A percentile compares a stretch with the other conserved stretches of the same genome.
Conservation (phyloP, 2,113 vertebrate species). For the Elachura formosa region DNA sequence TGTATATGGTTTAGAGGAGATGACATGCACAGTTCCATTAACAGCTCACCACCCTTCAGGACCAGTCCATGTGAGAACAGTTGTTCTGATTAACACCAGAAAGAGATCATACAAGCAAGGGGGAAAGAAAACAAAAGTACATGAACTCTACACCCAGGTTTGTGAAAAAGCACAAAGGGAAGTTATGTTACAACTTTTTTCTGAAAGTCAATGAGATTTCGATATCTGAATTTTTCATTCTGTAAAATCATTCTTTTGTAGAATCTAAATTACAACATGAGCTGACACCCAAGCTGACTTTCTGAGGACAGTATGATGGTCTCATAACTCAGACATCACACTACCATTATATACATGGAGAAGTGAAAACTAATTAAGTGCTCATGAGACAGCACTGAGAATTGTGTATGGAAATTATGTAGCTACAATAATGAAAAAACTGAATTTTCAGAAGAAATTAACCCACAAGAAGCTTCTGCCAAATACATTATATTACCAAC, state of each 20-base stretch:
- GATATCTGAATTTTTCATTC: neutral
- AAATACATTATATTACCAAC: neutral
- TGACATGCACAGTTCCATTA: slow-evolving; percentile 46
- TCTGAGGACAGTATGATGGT: neutral
- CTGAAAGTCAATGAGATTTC: neutral
- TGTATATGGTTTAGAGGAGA: slow-evolving; percentile 53
- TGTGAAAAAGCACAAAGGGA: neutral
- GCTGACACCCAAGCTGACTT: neutral
- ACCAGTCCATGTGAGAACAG: slow-evolving; percentile 33
- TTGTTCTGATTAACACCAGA: slow-evolving; percentile 1
- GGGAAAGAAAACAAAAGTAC: neutral
- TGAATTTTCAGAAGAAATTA: neutral
- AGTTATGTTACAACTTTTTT: neutral
- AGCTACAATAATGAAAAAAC: neutral
- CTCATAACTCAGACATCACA: neutral
- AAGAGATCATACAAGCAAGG: neutral
- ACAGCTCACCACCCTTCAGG: slow-evolving; percentile 18
- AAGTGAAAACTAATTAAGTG: neutral
- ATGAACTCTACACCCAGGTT: neutral
- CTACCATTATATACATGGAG: neutral
- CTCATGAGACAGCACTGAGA: neutral
- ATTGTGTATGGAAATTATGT: neutral
- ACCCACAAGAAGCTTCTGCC: neutral
- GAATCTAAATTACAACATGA: neutral
- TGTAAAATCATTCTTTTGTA: neutral